phyloP scores from a whole-genome alignment of 1,140 invertebrate genomes.

The Drosophila elegans region DNA sequence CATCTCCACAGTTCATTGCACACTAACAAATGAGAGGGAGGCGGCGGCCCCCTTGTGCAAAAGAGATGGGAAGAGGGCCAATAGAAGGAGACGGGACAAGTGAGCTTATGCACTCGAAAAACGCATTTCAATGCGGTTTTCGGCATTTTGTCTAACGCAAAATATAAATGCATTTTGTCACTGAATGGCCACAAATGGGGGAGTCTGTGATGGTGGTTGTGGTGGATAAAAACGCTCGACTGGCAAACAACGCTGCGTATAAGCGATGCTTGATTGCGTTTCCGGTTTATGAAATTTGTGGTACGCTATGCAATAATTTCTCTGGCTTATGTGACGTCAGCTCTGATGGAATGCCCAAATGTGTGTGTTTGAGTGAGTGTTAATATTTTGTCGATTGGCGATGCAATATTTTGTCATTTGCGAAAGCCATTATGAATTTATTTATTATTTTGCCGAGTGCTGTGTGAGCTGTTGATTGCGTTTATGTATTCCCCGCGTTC shows the following conservation, averaged over 20 bases:
- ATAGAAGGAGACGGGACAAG: neutral
- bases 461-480: conserved; percentile 70
- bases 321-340: conserved; percentile 62
- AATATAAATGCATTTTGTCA: conserved; percentile 66
- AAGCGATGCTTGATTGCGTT: conserved; percentile 79
- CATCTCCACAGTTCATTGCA: conserved; percentile 69
- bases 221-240: conserved; percentile 45
- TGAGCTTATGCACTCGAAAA: conserved; percentile 39
- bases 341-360: conserved; percentile 33
- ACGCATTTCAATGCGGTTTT: conserved; percentile 56
- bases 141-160: conserved; percentile 59
- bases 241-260: conserved; percentile 63
- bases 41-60: neutral
- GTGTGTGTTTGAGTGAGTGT: conserved; percentile 54
- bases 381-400: conserved; percentile 79
- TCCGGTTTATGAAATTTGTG: conserved; percentile 81
- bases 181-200: conserved; percentile 32
- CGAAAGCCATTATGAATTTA: conserved; percentile 77
- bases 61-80: neutral
- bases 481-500: conserved; percentile 52
- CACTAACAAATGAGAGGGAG: conserved; percentile 56
- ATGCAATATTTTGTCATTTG: conserved; percentile 82
- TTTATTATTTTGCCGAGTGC: conserved; percentile 69
- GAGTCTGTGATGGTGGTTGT: neutral
- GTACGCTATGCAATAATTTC: conserved; percentile 77